A percentile compares a stretch with the other conserved stretches of the same genome.
phyloP scores from a whole-genome alignment of 2,113 vertebrate species.

The Trichomycterus rosablanca region DNA sequence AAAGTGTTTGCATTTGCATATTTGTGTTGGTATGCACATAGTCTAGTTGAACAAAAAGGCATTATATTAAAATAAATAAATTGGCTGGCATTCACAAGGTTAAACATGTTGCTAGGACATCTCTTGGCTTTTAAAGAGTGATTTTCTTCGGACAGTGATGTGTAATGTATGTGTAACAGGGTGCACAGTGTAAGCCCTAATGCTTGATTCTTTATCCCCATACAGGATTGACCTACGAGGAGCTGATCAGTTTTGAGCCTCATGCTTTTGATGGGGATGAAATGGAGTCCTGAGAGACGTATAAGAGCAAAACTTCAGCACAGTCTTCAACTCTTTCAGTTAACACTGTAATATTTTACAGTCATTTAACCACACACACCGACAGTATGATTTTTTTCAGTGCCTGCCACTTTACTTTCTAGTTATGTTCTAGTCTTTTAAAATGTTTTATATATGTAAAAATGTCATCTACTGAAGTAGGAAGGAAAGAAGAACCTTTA shows the following conservation, averaged over 20 bases:
- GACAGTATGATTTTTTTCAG: slow-evolving; percentile 36
- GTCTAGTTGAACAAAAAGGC: too few species aligned
- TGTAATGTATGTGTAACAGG: background rate
- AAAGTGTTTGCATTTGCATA: too few species aligned
- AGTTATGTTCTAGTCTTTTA: slow-evolving; percentile 16
- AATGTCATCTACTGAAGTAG: slow-evolving; percentile 23
- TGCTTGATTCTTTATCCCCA: slow-evolving; percentile 4
- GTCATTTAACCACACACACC: slow-evolving; percentile 26
- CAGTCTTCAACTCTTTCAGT: slow-evolving; percentile 29
- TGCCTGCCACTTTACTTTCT: slow-evolving; percentile 34
- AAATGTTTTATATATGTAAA: slow-evolving; percentile 5
- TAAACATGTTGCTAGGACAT: too few species aligned
- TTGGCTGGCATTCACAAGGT: too few species aligned
- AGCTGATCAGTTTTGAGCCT: slow-evolving; percentile 85
- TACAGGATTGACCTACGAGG: slow-evolving; percentile 90
- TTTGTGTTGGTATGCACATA: too few species aligned
- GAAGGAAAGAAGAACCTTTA: slow-evolving; percentile 9
- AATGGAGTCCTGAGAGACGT: slow-evolving; percentile 75
- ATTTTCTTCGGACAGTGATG: too few species aligned
- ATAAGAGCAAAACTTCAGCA: slow-evolving; percentile 11
- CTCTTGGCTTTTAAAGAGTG: too few species aligned
- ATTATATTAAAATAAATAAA: too few species aligned
- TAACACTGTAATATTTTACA: slow-evolving; percentile 29
- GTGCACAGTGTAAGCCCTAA: too few species aligned
- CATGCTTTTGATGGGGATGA: slow-evolving; percentile 85